Percentiles rank a stretch among this genome's conserved stretches.
Evolutionary conservation across 2,888 invertebrate species (phyloP).

Genomic region (Drosophila gaucha): DNA sequence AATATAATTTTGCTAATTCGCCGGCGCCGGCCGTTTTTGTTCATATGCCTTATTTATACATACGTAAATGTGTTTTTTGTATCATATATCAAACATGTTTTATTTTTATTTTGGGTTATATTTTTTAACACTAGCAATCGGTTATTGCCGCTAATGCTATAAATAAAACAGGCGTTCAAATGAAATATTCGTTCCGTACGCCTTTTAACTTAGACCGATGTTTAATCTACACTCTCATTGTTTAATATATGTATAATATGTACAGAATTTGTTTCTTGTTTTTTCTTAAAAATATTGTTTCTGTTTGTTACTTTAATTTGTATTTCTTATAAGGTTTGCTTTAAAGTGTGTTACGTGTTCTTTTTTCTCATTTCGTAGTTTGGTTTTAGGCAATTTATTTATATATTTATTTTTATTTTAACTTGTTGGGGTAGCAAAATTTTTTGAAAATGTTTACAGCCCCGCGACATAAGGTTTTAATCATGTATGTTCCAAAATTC

Average conservation of each 20-base stretch:
- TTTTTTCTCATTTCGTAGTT: constrained; percentile 27
- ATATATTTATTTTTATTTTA: not conserved
- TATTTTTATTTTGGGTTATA: constrained; percentile 46
- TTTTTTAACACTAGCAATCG: constrained; percentile 62
- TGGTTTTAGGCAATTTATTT: constrained; percentile 35
- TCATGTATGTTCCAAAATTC: constrained; percentile 21
- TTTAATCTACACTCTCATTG: constrained; percentile 55
- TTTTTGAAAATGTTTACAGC: constrained; percentile 60
- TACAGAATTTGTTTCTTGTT: constrained; percentile 40
- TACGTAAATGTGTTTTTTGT: constrained; percentile 35
- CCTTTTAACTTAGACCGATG: constrained; percentile 42
- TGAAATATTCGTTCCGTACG: constrained; percentile 27
- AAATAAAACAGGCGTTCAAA: constrained; percentile 55
- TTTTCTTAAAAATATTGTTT: constrained; percentile 44
- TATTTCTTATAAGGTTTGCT: constrained; percentile 19
- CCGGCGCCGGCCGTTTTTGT: constrained; percentile 50
- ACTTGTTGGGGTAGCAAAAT: constrained; percentile 25
- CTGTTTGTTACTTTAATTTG: constrained; percentile 28
- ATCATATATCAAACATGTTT: constrained; percentile 61
- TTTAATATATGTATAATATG: constrained; percentile 44
- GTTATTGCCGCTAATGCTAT: constrained; percentile 47
- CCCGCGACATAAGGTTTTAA: constrained; percentile 20
- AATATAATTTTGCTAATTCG: constrained; percentile 68
- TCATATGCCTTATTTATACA: constrained; percentile 41
- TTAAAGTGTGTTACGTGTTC: constrained; percentile 15